Base-by-base conservation (phyloP, 2,888 invertebrate species). In the Cosmia pyralina region DNA sequence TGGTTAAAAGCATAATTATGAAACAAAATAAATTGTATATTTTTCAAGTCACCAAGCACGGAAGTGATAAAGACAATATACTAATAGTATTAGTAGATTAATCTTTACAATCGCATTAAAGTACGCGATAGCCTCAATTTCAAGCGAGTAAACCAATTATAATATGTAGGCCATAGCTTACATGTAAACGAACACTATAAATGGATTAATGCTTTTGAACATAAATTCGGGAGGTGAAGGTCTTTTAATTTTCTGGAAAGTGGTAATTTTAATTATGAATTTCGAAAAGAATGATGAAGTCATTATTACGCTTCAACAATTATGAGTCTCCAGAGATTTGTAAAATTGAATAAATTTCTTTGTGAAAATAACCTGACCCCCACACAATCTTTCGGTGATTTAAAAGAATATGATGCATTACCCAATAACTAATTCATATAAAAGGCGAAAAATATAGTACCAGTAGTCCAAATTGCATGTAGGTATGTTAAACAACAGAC, bases 71-170 rank as follows among this genome's bases (percentile, higher is more conserved):
- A 65, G 46, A 72, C 63, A 55, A 58, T 2, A 28, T 28, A 28
- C 55, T 72, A 84, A 81, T 60, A 73, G 62, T 72, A 79, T 83
- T 78, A 87, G 60, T 84, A 73, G 58, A 78, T 78, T 87, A 81
- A 87, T 85, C 83, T 82, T 75, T 62, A 77, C 76, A 84, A 88
- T 87, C 71, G 78, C 71, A 83, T 87, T 86, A 87, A 65, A 67
- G 77, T 65, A 75, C 77, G 82, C 75, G 87, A 75, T 76, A 85
- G 77, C 82, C 84, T 83, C 84, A 81, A 85, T 82, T 84, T 79
- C 69, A 83, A 75, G 72, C 63, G 65, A 73, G 78, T 84, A 85
- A 88, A 85, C 88, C 89, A 87, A 89, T 89, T 88, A 87, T 53
- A 67, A 73, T 81, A 84, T 79, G 75, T 81, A 81, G 75, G 72